phyloP scores from a whole-genome alignment of 2,888 invertebrate genomes.

The Megalurothrips usitatus region DNA sequence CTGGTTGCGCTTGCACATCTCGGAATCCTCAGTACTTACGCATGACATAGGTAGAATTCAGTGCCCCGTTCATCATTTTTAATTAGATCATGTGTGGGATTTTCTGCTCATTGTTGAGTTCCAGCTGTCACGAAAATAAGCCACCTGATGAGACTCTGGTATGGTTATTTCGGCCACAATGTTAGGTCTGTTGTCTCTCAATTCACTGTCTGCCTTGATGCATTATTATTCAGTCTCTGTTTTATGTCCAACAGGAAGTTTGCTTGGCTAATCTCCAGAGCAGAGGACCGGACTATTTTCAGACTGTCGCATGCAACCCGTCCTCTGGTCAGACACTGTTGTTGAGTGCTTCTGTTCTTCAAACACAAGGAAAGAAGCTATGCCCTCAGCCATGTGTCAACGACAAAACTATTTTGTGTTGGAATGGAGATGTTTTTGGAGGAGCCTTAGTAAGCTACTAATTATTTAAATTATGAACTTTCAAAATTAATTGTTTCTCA shows the following conservation, averaged over 20 bases:
- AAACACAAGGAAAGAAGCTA: slow-evolving; percentile 71
- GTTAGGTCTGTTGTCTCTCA: background rate
- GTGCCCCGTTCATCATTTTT: too few relatives aligned
- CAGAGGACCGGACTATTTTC: background rate
- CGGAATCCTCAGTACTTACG: too few relatives aligned
- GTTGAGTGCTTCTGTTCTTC: slow-evolving; percentile 60
- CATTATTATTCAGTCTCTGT: background rate
- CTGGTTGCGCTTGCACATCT: too few relatives aligned
- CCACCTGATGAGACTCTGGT: background rate
- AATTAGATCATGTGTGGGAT: background rate
- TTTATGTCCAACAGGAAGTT: background rate
- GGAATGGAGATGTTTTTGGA: slow-evolving; percentile 86
- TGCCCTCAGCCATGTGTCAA: slow-evolving; percentile 65
- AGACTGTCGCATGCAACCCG: background rate
- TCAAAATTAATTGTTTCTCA: background rate
- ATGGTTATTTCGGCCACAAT: background rate
- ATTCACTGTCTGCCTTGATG: background rate
- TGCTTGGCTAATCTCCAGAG: background rate
- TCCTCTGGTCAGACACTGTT: background rate
- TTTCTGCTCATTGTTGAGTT: background rate
- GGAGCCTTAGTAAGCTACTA: slow-evolving; percentile 46
- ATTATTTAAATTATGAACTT: background rate
- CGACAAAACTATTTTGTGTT: slow-evolving; percentile 63
- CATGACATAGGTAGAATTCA: too few relatives aligned
- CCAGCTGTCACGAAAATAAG: background rate